Conservation (phyloP, 2,113 vertebrate genomes). For the Pteronura brasiliensis region DNA sequence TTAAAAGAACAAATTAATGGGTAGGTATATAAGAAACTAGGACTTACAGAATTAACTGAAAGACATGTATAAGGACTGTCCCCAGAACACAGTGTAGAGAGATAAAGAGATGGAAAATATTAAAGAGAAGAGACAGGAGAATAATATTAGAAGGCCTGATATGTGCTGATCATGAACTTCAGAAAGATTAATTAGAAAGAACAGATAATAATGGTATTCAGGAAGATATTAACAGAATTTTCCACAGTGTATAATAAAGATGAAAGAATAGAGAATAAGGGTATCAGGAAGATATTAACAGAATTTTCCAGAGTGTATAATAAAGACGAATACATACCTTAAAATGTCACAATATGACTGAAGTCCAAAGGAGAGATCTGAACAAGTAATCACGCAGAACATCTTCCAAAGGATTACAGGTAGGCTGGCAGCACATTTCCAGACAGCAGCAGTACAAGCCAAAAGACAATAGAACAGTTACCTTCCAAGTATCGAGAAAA, state of each 20-base stretch:
- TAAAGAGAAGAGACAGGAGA: not conserved
- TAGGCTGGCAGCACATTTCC: not conserved
- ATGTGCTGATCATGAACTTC: not conserved
- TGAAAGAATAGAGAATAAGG: not conserved
- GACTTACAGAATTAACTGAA: slow-evolving; percentile 17
- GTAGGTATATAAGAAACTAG: not conserved
- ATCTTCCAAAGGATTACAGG: not conserved
- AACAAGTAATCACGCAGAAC: not conserved
- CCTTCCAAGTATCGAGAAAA: not conserved
- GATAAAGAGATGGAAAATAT: not conserved
- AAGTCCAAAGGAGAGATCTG: not conserved
- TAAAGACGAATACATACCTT: not conserved
- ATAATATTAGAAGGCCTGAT: not conserved
- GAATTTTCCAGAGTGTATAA: not conserved
- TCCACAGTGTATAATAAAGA: not conserved
- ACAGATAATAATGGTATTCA: not conserved
- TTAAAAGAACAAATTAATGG: slow-evolving; percentile 13
- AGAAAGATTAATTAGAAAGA: not conserved
- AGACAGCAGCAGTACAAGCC: not conserved
- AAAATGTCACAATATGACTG: not conserved
- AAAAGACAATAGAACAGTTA: not conserved
- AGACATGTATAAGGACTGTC: not conserved
- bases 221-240: slow-evolving; percentile 8
- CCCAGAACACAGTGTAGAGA: not conserved
- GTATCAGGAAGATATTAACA: not conserved